Evolutionary conservation across 2,888 invertebrate species (phyloP).

Genomic region (Andrena dorsata): DNA sequence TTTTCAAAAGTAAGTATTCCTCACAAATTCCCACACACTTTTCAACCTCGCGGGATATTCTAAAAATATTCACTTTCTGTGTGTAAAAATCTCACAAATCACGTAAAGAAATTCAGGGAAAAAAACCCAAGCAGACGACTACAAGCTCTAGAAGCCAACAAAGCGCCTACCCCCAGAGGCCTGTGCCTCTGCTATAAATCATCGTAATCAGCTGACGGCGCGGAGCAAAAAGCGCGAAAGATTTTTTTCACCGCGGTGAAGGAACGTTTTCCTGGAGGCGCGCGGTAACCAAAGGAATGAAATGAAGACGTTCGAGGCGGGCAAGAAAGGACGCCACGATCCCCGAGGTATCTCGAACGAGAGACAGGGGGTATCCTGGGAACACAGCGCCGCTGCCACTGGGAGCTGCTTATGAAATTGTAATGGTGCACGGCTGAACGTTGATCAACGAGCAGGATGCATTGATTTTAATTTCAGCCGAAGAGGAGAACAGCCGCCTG

Average conservation of each 20-base stretch:
- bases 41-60: background rate
- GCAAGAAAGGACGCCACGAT: slow-evolving; percentile 46
- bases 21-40: background rate
- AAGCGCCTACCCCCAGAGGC: slow-evolving; percentile 43
- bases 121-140: background rate
- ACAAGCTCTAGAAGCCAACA: slow-evolving; percentile 36
- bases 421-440: slow-evolving; percentile 24
- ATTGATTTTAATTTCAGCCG: slow-evolving; percentile 44
- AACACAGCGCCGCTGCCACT: slow-evolving; percentile 5
- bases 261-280: slow-evolving; percentile 42
- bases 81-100: background rate
- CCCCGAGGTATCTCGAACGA: slow-evolving; percentile 17
- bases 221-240: slow-evolving; percentile 48
- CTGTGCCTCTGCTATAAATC: slow-evolving; percentile 60
- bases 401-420: slow-evolving; percentile 41
- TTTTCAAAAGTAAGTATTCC: no score
- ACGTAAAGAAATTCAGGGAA: background rate
- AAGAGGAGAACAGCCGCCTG: slow-evolving; percentile 8
- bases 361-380: slow-evolving; percentile 14
- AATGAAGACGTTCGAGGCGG: slow-evolving; percentile 60
- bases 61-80: background rate
- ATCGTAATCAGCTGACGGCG: slow-evolving; percentile 67
- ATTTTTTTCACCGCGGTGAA: slow-evolving; percentile 34
- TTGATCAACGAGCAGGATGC: slow-evolving; percentile 3
- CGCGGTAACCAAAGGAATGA: slow-evolving; percentile 25